phyloP scores from a whole-genome alignment of 2,113 vertebrate genomes.

The Marmota monax region DNA sequence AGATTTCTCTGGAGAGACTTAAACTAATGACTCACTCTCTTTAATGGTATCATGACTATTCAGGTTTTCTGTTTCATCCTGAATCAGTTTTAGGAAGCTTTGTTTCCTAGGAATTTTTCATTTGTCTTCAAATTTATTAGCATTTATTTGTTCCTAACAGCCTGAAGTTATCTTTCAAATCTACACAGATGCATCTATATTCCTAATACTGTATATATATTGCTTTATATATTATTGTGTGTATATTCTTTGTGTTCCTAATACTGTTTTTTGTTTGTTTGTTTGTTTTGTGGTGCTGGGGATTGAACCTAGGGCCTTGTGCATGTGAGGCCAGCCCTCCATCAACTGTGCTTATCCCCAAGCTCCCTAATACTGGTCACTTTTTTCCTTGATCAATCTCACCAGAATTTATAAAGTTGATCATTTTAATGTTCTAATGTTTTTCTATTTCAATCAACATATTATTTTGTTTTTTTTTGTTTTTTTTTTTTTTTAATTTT shows the following conservation, averaged over 20 bases:
- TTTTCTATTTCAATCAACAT: background rate
- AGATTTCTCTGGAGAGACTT: background rate
- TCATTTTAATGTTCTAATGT: background rate
- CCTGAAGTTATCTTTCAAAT: background rate
- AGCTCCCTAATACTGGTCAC: too few species aligned
- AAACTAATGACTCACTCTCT: background rate
- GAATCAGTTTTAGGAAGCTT: background rate
- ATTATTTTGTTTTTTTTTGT: background rate
- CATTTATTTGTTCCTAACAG: background rate
- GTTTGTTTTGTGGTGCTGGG: too few species aligned
- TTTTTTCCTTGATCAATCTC: background rate
- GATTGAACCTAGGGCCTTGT: too few species aligned
- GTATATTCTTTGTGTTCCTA: background rate
- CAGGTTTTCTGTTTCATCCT: slow-evolving; percentile 16
- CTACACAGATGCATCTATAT: background rate
- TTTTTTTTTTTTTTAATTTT: too few species aligned
- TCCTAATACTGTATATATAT: background rate
- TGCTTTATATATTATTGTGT: too few species aligned
- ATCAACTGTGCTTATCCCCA: too few species aligned
- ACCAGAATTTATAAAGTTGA: background rate
- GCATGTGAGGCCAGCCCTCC: too few species aligned
- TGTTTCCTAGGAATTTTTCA: slow-evolving; percentile 35
- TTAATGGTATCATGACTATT: background rate
- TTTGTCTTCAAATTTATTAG: background rate
- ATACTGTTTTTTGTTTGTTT: background rate